Evolutionary conservation across 2,113 vertebrate species (phyloP).

Genomic region (Galemys pyrenaicus): DNA sequence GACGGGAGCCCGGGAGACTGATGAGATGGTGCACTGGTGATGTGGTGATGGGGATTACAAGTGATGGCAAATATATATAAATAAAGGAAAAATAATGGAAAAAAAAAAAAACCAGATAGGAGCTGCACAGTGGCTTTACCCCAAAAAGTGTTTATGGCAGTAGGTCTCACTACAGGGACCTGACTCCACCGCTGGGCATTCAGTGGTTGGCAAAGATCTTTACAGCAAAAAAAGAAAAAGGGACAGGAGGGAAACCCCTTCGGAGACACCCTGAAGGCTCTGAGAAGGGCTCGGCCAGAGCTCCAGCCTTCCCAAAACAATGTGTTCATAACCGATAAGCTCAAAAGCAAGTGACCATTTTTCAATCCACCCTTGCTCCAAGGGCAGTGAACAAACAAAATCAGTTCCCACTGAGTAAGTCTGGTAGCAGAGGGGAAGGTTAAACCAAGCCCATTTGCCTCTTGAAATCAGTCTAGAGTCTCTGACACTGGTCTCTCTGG

Average conservation of each 20-base stretch:
- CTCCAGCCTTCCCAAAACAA: conserved; percentile 40
- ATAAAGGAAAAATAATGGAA: too few species aligned
- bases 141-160: accelerated
- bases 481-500: background rate
- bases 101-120: background rate
- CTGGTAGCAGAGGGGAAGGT: conserved; percentile 56
- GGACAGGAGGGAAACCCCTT: background rate
- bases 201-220: background rate
- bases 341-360: conserved; percentile 75
- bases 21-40: too few species aligned
- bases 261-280: conserved; percentile 6
- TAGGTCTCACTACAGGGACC: accelerated
- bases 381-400: conserved; percentile 58
- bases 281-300: conserved; percentile 36
- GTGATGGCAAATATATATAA: too few species aligned
- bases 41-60: too few species aligned
- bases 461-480: conserved; percentile 4
- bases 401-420: background rate
- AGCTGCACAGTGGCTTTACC: background rate
- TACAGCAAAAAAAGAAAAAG: background rate
- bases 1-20: too few species aligned
- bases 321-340: conserved; percentile 65
- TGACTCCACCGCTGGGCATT: too few species aligned
- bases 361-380: conserved; percentile 63
- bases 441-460: background rate